Percentiles rank a stretch among this genome's conserved stretches.
Evolutionary conservation across 1,140 invertebrate species (phyloP).

Genomic region (Bombus pascuorum): DNA sequence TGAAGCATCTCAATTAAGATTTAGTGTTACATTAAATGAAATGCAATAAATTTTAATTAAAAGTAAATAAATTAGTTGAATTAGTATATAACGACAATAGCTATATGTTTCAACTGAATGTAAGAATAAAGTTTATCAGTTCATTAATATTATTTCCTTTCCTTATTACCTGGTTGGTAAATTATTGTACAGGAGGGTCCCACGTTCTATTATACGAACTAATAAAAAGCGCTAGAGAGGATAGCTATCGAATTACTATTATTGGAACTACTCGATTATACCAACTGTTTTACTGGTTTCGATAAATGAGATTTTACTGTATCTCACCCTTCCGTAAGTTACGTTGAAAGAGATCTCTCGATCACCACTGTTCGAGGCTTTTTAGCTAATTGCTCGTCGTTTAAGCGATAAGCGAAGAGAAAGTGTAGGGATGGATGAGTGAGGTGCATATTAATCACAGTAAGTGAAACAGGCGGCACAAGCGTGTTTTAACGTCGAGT

Average conservation of each 20-base stretch:
- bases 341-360: neutral
- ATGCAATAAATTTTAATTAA: no score
- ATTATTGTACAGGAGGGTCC: no score
- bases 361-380: neutral
- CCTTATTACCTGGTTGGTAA: no score
- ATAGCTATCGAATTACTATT: neutral
- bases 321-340: neutral
- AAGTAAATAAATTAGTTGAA: no score
- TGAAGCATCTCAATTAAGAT: no score
- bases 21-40: no score
- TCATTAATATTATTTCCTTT: no score
- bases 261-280: neutral
- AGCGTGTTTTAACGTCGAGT: neutral
- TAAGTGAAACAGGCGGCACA: neutral
- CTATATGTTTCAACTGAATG: no score
- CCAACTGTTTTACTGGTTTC: neutral
- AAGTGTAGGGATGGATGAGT: neutral
- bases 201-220: no score
- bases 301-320: neutral
- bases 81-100: no score
- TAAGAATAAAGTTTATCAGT: no score
- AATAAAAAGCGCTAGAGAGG: no score
- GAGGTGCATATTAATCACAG: constrained; percentile 18
- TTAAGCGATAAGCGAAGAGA: neutral
- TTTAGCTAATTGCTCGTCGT: constrained; percentile 37